Evolutionary conservation across 35 echinoderm and acorn worm species (phyloP).

Genomic region (Holothuria glaberrima): DNA sequence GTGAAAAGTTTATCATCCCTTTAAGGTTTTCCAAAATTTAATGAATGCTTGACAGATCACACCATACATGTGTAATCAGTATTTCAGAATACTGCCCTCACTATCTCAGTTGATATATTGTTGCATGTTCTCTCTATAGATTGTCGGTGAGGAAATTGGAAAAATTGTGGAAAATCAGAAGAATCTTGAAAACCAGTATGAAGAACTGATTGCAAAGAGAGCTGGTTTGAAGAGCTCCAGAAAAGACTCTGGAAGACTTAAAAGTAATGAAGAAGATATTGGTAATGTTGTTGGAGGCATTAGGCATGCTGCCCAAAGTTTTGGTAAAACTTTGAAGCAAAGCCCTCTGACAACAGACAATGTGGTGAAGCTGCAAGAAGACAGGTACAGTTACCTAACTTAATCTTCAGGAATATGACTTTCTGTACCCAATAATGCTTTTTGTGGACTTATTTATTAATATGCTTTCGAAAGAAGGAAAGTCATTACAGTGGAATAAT

Average conservation of each 20-base stretch:
- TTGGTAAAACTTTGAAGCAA: slow-evolving; percentile 92
- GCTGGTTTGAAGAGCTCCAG: slow-evolving; percentile 74
- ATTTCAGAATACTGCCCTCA: too few species aligned
- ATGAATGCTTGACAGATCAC: too few species aligned
- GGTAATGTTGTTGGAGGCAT: slow-evolving; percentile 83
- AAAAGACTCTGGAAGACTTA: slow-evolving; percentile 59
- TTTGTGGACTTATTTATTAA: background rate
- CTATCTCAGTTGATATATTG: too few species aligned
- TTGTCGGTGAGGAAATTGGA: slow-evolving; percentile 97
- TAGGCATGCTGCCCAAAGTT: slow-evolving; percentile 75
- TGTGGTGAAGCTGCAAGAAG: slow-evolving; percentile 84
- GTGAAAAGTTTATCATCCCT: too few species aligned
- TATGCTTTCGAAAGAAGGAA: background rate
- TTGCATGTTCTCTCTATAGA: slow-evolving; percentile 36
- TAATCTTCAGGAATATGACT: background rate
- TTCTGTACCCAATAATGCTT: background rate
- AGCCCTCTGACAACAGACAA: slow-evolving; percentile 95
- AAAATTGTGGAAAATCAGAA: slow-evolving; percentile 92
- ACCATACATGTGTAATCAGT: too few species aligned
- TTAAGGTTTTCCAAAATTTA: too few species aligned
- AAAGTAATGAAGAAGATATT: slow-evolving; percentile 80
- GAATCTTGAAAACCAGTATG: slow-evolving; percentile 86
- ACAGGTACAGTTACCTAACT: slow-evolving; percentile 68
- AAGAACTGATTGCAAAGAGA: slow-evolving; percentile 85
- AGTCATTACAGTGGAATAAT: too few species aligned